Percentiles rank a stretch among this genome's conserved stretches.
These are phyloP conservation scores for Phoxinus dragarum DNA, from an alignment of 2,797 vertebrate species.

Conservation along the genomic window DNA sequence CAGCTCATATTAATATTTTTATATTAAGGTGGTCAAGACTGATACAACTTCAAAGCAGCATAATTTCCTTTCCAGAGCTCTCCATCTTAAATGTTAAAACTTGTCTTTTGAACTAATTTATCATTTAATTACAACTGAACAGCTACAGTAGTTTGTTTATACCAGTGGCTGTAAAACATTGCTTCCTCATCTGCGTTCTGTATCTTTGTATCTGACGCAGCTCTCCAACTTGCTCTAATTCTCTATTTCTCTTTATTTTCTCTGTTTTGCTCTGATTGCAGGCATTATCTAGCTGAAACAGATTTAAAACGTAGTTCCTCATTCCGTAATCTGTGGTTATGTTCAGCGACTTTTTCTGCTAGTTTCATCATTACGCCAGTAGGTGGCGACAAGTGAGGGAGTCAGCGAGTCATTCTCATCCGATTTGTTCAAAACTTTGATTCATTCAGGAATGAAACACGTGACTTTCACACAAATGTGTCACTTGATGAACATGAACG, in stretches of 20 bases:
- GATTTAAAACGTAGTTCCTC: background rate
- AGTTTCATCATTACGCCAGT: background rate
- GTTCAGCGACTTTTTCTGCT: background rate
- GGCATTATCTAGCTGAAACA: background rate
- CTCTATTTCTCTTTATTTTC: background rate
- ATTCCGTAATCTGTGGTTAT: background rate
- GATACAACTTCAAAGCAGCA: slow-evolving; percentile 23
- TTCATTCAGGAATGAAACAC: background rate
- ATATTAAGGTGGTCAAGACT: slow-evolving; percentile 9
- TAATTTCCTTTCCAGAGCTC: slow-evolving; percentile 6
- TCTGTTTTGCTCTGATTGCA: background rate
- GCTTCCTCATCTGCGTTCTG: background rate
- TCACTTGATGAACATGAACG: background rate
- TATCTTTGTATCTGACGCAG: background rate
- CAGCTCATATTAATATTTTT: slow-evolving; percentile 15
- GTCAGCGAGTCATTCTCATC: background rate
- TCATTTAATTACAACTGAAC: slow-evolving; percentile 22
- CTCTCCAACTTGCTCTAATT: background rate
- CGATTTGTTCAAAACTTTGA: background rate
- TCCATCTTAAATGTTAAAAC: background rate
- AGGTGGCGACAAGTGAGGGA: background rate
- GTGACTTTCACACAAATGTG: background rate
- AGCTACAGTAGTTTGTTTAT: background rate
- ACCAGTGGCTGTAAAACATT: background rate
- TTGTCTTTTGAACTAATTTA: slow-evolving; percentile 31